phyloP scores from a whole-genome alignment of 2,888 invertebrate genomes.

The Macropis europaea region DNA sequence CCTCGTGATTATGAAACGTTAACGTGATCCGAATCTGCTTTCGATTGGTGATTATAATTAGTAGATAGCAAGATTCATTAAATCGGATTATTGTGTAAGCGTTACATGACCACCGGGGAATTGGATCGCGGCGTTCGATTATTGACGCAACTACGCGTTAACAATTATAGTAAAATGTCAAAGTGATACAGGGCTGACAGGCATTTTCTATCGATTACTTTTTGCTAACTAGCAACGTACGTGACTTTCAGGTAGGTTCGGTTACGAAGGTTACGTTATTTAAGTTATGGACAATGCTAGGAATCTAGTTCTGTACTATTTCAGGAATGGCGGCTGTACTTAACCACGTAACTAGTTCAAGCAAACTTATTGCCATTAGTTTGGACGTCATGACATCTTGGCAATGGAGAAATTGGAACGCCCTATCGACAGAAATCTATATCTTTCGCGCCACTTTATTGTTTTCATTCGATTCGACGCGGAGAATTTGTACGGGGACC shows the following conservation, averaged over 20 bases:
- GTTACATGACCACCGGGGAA: no score
- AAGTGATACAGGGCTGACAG: background rate
- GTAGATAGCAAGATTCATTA: no score
- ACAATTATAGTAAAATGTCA: slow-evolving; percentile 9
- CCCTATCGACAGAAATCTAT: background rate
- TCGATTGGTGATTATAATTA: no score
- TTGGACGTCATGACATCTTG: background rate
- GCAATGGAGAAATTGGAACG: background rate
- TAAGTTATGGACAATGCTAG: slow-evolving; percentile 7
- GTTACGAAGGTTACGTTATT: slow-evolving; percentile 14
- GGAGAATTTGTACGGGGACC: no score
- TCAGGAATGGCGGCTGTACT: background rate
- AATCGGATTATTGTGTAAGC: no score
- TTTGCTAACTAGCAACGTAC: background rate
- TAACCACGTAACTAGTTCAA: slow-evolving; percentile 6
- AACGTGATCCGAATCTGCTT: no score
- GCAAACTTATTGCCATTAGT: background rate
- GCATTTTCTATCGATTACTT: slow-evolving; percentile 2
- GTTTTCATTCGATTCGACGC: no score
- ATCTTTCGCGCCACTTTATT: no score
- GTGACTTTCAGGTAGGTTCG: background rate
- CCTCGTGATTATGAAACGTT: no score
- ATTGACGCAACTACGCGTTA: no score
- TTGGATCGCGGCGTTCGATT: no score
- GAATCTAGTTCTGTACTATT: slow-evolving; percentile 13